A percentile compares a stretch with the other conserved stretches of the same genome.
Evolutionary conservation across 2,797 vertebrate genomes (phyloP).

Genomic region (Poeciliopsis gracilis): DNA sequence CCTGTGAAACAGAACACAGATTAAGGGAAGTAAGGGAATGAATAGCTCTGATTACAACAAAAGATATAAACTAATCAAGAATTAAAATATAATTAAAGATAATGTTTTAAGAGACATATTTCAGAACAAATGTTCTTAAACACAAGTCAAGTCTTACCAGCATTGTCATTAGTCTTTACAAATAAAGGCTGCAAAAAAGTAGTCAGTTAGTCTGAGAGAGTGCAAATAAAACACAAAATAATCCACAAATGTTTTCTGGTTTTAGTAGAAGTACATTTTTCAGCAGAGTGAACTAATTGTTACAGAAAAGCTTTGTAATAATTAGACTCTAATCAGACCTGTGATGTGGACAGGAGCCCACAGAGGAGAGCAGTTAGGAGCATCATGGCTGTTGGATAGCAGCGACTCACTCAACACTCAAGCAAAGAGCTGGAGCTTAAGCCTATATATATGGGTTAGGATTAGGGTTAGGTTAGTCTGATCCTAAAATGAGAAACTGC

Average conservation of each 20-base stretch:
- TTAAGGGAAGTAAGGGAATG: background rate
- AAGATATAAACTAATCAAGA: background rate
- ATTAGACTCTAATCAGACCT: slow-evolving; percentile 37
- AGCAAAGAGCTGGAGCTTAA: background rate
- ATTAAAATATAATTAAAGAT: background rate
- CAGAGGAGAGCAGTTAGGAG: slow-evolving; percentile 40
- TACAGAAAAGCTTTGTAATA: background rate
- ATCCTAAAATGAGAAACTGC: slow-evolving; percentile 45
- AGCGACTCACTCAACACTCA: background rate
- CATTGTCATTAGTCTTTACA: slow-evolving; percentile 24
- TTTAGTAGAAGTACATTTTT: background rate
- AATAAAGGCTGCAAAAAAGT: slow-evolving; percentile 35
- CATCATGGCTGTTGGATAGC: slow-evolving; percentile 44
- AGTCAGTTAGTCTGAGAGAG: background rate
- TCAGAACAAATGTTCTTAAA: background rate
- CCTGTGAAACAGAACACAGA: slow-evolving; percentile 43
- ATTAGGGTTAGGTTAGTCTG: background rate
- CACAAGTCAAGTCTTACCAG: slow-evolving; percentile 41
- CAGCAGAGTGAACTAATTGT: background rate
- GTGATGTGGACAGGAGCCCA: slow-evolving; percentile 36
- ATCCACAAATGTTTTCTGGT: background rate
- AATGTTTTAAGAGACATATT: background rate
- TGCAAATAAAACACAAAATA: background rate
- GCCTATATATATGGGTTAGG: slow-evolving; percentile 27
- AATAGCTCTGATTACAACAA: background rate